Conservation (phyloP, 35 echinoderm and acorn worm genomes). For the Lytechinus pictus region DNA sequence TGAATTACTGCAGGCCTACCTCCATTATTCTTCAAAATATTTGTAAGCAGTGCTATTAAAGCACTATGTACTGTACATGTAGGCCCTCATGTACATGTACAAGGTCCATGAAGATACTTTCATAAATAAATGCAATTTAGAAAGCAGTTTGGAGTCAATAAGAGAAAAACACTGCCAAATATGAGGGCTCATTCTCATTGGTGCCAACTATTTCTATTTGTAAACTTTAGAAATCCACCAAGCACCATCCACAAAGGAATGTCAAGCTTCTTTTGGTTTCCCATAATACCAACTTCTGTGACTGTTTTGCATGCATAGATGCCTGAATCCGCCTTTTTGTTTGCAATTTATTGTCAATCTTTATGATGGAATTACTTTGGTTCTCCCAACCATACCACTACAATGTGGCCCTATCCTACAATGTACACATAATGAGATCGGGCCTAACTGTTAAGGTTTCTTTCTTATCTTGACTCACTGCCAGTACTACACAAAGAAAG, state of each 20-base stretch:
- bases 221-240: background rate
- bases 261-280: background rate
- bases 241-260: background rate
- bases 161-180: background rate
- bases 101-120: too few species aligned
- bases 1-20: too few species aligned
- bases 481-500: background rate
- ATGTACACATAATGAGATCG: background rate
- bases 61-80: too few species aligned
- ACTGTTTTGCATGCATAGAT: background rate
- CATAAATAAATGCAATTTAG: background rate
- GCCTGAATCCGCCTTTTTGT: background rate
- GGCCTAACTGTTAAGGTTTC: background rate
- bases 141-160: background rate
- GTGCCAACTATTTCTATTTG: background rate
- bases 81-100: too few species aligned
- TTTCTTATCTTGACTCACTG: background rate
- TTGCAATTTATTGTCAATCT: background rate
- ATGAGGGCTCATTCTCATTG: background rate
- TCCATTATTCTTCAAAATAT: too few species aligned
- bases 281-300: background rate
- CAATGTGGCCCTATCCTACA: too few species aligned
- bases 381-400: background rate
- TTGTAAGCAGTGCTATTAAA: too few species aligned
- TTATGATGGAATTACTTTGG: background rate